These are phyloP conservation scores for Hylia prasina DNA, from an alignment of 2,113 vertebrate species.

Conservation along the genomic window DNA sequence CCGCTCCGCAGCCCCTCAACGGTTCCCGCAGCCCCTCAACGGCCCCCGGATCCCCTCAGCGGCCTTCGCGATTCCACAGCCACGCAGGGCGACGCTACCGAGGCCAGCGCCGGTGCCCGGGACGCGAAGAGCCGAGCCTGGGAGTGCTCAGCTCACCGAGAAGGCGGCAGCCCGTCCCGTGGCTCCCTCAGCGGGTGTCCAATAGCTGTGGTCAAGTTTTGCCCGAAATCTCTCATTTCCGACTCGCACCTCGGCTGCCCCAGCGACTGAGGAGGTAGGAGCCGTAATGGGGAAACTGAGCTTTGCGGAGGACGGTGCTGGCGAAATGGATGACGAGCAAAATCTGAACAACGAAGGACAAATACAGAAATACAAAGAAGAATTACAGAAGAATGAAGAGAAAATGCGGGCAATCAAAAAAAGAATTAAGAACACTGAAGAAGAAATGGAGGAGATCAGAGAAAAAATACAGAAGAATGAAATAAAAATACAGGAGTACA, in stretches of 20 bases:
- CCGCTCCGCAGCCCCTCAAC: neutral
- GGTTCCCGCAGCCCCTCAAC: neutral
- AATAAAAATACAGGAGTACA: neutral
- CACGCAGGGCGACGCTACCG: rapidly evolving
- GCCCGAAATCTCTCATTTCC: neutral
- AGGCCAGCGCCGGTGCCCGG: too few species aligned
- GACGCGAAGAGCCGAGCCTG: rapidly evolving
- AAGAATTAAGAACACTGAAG: neutral
- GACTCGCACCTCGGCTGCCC: rapidly evolving
- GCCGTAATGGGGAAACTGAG: neutral
- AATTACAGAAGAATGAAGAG: neutral
- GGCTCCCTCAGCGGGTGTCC: rapidly evolving
- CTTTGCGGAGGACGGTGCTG: rapidly evolving
- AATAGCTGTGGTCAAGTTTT: rapidly evolving
- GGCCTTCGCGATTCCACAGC: neutral
- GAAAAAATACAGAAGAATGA: neutral
- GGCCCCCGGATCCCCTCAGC: neutral
- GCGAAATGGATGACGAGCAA: rapidly evolving
- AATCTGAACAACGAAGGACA: neutral
- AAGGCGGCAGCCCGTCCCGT: rapidly evolving
- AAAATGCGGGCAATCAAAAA: neutral
- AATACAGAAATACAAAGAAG: neutral
- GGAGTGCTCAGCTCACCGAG: rapidly evolving
- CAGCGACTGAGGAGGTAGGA: rapidly evolving
- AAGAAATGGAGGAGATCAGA: neutral